A percentile compares a stretch with the other conserved stretches of the same genome.
These are phyloP conservation scores for Umimayanthus chanpuru DNA, from an alignment of 92 coral and sea anemone genomes.

Conservation along the genomic window DNA sequence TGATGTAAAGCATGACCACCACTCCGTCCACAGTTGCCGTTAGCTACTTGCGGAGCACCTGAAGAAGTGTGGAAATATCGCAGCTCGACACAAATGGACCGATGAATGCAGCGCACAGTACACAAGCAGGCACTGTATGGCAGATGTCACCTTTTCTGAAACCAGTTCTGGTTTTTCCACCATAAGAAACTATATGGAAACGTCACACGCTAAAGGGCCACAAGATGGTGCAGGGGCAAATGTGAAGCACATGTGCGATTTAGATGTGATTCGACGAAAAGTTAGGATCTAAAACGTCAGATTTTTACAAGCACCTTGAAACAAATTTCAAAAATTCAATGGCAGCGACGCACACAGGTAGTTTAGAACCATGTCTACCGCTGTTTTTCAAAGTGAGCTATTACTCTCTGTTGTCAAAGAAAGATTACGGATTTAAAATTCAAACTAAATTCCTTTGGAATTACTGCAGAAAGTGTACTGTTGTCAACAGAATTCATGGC, in stretches of 20 bases:
- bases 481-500: too few species aligned
- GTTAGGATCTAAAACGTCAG: background rate
- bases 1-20: slow-evolving; percentile 2
- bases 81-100: background rate
- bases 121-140: slow-evolving; percentile 43
- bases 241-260: slow-evolving; percentile 30
- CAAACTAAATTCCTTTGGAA: too few species aligned
- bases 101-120: slow-evolving; percentile 51
- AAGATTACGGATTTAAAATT: too few species aligned
- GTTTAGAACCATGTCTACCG: too few species aligned
- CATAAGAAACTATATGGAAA: too few species aligned
- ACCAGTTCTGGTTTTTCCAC: too few species aligned
- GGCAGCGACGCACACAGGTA: background rate
- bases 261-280: slow-evolving; percentile 29
- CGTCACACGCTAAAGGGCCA: slow-evolving; percentile 22
- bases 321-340: background rate
- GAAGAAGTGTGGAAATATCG: background rate
- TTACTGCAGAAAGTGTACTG: too few species aligned
- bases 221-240: background rate
- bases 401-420: too few species aligned
- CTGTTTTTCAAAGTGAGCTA: too few species aligned
- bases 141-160: slow-evolving; percentile 1
- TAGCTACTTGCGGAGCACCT: background rate
- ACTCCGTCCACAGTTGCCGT: slow-evolving; percentile 13
- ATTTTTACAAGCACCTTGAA: background rate